Base-by-base conservation (phyloP, 2,113 vertebrate species). In the Myrmecophaga tridactyla region DNA sequence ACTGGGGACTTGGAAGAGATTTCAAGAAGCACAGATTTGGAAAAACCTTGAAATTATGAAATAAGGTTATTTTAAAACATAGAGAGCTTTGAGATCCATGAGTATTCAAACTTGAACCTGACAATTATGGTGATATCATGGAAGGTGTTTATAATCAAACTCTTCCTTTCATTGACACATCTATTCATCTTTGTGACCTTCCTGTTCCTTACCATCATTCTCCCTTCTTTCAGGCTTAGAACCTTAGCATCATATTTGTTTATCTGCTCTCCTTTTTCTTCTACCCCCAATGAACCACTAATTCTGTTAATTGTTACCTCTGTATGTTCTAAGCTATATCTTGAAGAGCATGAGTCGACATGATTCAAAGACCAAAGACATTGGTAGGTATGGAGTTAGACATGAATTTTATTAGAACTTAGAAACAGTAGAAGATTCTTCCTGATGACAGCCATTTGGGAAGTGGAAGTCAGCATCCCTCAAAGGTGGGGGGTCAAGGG, bases 1-100 rank as follows among this genome's bases (percentile, higher is more conserved):
- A 56, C 21, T 75, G 46, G 58, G 29, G 39, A 78, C 39, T 81
- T 91, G 56, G 62, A 62, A 29, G 34, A 96, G 65, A 72, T 90
- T 87, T 97, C 34, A 94, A 87, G 48, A 90, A 72, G 76, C 43
- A 91, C 25, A 94, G 56, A 73, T 82, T 87, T 93, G 21, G 69
- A 76, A 78, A 92, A 92, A 65, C 10, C n/a, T 46, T 65, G 76
- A 90, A 87, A 87, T 92, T 78, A 86, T 67, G 73, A 85, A 94
- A 60, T 48, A 69, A 41, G 48, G 25, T 10, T 69, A 9, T 51
- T 43, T n/a, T n/a, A 25, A 70, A 82, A 63, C 17, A 81, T 76
- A 58, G 53, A 27, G 69, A 53, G 27, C 91, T 48, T 93, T 92
- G 70, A 58, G n/a, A 80, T 90, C 91, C 94, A 39, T 78, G 69